Conservation (phyloP, 2,797 vertebrate genomes). For the Pyrrhura leucotis region DNA sequence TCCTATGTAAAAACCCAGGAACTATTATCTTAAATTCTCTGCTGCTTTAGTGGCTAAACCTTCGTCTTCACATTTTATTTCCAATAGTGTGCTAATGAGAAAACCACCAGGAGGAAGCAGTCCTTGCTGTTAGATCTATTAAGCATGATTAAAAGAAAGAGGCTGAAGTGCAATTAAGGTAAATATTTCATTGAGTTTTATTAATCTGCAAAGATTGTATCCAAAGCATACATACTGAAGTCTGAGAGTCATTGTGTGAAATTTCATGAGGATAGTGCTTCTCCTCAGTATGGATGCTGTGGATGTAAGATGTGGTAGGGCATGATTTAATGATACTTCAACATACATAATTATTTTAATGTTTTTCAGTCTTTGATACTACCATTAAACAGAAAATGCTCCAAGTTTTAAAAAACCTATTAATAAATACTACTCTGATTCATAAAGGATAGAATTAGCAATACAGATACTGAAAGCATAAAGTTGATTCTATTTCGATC, state of each 20-base stretch:
- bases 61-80: not conserved
- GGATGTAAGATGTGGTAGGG: not conserved
- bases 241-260: not conserved
- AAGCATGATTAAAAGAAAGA: constrained; percentile 42
- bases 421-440: not conserved
- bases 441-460: not conserved
- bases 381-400: not conserved
- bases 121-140: constrained; percentile 27
- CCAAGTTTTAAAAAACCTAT: not conserved
- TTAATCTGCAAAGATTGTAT: constrained; percentile 14
- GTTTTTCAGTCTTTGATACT: not conserved
- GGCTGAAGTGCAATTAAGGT: constrained; percentile 42
- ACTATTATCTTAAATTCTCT: not conserved
- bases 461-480: not conserved
- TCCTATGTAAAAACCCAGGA: not conserved
- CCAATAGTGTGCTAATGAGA: constrained; percentile 14
- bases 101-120: constrained; percentile 3
- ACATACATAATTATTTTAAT: not conserved
- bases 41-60: not conserved
- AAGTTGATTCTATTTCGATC: not conserved
- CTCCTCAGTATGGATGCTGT: not conserved
- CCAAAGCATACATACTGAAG: not conserved
- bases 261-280: not conserved
- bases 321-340: not conserved
- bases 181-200: constrained; percentile 54